Percentiles rank a stretch among this genome's conserved stretches.
These are phyloP conservation scores for Polypedilum pembai DNA, from an alignment of 1,140 invertebrate species.

Conservation along the genomic window DNA sequence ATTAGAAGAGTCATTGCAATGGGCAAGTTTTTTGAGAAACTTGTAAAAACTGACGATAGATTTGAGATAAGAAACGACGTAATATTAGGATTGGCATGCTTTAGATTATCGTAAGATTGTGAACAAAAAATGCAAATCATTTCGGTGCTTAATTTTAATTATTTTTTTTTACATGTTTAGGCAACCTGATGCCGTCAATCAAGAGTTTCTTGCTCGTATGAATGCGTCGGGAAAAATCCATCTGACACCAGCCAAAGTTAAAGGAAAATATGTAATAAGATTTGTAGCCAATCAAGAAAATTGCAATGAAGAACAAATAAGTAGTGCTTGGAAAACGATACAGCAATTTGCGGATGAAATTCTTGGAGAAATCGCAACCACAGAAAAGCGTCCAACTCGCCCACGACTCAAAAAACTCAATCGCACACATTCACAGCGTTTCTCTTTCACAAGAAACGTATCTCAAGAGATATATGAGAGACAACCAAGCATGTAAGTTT, in stretches of 20 bases:
- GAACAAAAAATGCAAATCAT: background rate
- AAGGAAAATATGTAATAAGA: constrained; percentile 68
- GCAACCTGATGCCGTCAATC: constrained; percentile 67
- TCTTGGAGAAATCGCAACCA: constrained; percentile 44
- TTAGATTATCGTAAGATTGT: constrained; percentile 48
- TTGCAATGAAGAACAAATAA: constrained; percentile 66
- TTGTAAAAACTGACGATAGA: constrained; percentile 62
- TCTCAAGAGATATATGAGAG: constrained; percentile 54
- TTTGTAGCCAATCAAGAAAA: constrained; percentile 79
- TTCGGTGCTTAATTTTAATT: background rate
- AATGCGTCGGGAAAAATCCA: constrained; percentile 83
- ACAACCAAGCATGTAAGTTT: constrained; percentile 44
- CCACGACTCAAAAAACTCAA: constrained; percentile 36
- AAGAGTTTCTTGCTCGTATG: constrained; percentile 71
- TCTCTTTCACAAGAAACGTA: constrained; percentile 59
- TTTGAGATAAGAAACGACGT: constrained; percentile 84
- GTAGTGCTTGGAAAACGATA: constrained; percentile 67
- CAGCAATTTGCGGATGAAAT: constrained; percentile 59
- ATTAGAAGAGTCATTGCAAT: constrained; percentile 81
- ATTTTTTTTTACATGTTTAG: constrained; percentile 34
- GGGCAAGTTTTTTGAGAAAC: constrained; percentile 75
- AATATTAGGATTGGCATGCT: constrained; percentile 62
- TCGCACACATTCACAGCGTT: constrained; percentile 52
- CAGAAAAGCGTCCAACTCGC: constrained; percentile 35
- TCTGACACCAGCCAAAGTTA: constrained; percentile 79